Conservation (phyloP, 2,797 vertebrate genomes). For the Tauraco hartlaubi region DNA sequence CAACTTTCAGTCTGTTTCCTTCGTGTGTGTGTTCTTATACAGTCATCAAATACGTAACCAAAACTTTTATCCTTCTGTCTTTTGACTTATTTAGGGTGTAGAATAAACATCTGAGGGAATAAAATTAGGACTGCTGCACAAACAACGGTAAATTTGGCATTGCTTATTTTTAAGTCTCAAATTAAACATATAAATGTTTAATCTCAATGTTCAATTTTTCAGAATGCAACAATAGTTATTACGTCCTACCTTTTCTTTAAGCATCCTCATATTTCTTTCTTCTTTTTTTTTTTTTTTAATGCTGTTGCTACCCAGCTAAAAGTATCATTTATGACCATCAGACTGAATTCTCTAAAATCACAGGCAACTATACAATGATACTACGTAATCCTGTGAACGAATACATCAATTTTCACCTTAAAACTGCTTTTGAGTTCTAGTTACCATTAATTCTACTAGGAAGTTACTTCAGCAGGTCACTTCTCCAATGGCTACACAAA, state of each 20-base stretch:
- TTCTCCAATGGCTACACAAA: background rate
- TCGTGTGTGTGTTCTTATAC: background rate
- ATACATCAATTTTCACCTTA: background rate
- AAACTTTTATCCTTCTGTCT: background rate
- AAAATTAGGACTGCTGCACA: background rate
- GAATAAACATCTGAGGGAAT: constrained; percentile 28
- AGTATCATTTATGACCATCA: background rate
- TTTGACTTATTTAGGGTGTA: constrained; percentile 49
- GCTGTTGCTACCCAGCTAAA: background rate
- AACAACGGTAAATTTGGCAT: background rate
- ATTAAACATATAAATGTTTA: background rate
- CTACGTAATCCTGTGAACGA: background rate
- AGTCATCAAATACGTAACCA: constrained; percentile 22
- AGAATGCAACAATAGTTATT: background rate
- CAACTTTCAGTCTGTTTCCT: background rate
- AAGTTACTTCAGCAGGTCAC: background rate
- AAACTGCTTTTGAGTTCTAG: background rate
- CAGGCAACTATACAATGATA: background rate
- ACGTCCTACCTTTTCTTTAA: background rate
- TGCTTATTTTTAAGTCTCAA: background rate
- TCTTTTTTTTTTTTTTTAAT: background rate
- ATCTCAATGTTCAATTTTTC: background rate
- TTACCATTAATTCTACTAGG: background rate
- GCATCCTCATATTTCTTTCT: background rate
- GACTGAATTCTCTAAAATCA: background rate